Evolutionary conservation across 2,797 vertebrate genomes (phyloP), one percentile per base, ranked within the genome.

Genomic region (Erethizon dorsatum): DNA sequence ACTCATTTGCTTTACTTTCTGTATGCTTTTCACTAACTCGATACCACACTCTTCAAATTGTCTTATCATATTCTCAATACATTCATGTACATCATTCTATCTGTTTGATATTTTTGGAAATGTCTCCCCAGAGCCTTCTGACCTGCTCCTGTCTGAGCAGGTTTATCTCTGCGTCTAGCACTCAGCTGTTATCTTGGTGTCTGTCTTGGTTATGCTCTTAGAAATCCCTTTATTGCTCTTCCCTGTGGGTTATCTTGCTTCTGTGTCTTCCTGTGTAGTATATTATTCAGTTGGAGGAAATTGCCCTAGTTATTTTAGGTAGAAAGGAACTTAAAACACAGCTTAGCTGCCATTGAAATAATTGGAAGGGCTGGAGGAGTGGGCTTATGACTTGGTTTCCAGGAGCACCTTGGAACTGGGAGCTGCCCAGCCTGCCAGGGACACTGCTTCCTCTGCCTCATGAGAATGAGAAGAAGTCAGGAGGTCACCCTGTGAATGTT

Each of bases 271-370:
- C 69, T 61, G 6, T 83, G 5, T 88, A 26, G 59, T 67, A 61
- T 61, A 17, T 73, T 90, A 79, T 33, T 59, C 59, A 47, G 13
- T 73, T 86, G 61, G 63, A 88, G 57, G 65, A 88, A 88, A 15
- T 24, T 83, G 63, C 26, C 71, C 8, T 41, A 79, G 56, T 37
- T 59, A 63, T 92, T 94, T 94, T 63, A 78, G 79, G 82, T 11
- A 91, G 45, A 86, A 80, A 83, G 52, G 14, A 17, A 59, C 69
- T 93, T 85, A 82, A 83, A 69, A 77, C 33, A 90, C 57, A 78
- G 47, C 56, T 56, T 52, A 63, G 69, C 22, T 80, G 37, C 10
- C 61, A 78, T 91, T 31, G 56, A 82, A 6, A 59, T 91, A 59
- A 57, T 28, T 86, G 37, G 45, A 67, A 89, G 22, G 26, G 26